These are phyloP conservation scores for Anthrax anthrax DNA, from an alignment of 2,888 invertebrate species.

Conservation along the genomic window DNA sequence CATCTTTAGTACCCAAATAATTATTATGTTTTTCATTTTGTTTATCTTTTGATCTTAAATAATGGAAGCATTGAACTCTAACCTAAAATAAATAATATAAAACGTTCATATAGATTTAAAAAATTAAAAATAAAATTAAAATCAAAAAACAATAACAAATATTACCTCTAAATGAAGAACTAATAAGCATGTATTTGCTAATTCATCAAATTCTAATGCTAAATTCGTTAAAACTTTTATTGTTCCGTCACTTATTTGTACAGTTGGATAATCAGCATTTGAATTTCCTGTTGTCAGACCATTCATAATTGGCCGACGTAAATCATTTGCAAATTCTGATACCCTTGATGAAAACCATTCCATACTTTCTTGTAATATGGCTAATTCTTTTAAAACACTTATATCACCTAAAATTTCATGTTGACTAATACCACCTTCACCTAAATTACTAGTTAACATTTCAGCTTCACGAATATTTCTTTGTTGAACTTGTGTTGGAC, in stretches of 20 bases:
- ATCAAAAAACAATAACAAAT: slow-evolving; percentile 2
- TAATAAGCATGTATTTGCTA: slow-evolving; percentile 80
- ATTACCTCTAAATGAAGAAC: slow-evolving; percentile 80
- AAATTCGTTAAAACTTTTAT: slow-evolving; percentile 52
- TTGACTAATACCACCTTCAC: slow-evolving; percentile 69
- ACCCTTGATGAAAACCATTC: slow-evolving; percentile 68
- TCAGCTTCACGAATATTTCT: slow-evolving; percentile 80
- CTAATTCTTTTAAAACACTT: slow-evolving; percentile 65
- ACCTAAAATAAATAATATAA: slow-evolving; percentile 38
- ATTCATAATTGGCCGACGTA: slow-evolving; percentile 38
- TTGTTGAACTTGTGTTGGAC: slow-evolving; percentile 62
- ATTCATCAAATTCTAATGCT: slow-evolving; percentile 70
- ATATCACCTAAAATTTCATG: slow-evolving; percentile 80
- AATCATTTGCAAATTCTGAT: slow-evolving; percentile 41
- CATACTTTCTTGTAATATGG: slow-evolving; percentile 84
- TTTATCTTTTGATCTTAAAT: slow-evolving; percentile 45
- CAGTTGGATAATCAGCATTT: slow-evolving; percentile 24
- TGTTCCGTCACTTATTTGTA: slow-evolving; percentile 39
- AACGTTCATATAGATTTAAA: background rate
- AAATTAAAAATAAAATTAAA: background rate
- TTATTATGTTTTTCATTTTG: slow-evolving; percentile 21
- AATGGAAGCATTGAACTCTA: slow-evolving; percentile 91
- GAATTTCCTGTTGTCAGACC: slow-evolving; percentile 22
- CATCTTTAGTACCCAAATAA: slow-evolving; percentile 40
- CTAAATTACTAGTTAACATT: slow-evolving; percentile 80